phyloP scores from a whole-genome alignment of 2,113 vertebrate genomes.

The Sinocyclocheilus maitianheensis region DNA sequence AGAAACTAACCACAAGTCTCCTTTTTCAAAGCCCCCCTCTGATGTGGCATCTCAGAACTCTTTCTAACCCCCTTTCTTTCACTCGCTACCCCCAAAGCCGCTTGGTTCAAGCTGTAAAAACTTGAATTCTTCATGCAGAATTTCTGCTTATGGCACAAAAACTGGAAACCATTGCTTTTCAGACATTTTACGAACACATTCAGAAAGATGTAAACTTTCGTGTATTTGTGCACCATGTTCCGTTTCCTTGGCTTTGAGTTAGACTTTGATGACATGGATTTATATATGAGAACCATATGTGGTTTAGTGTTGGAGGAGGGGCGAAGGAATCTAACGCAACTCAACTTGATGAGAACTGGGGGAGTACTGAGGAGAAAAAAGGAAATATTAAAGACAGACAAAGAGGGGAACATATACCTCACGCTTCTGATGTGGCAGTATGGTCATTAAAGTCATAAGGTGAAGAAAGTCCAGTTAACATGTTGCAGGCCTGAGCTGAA shows the following conservation, averaged over 20 bases:
- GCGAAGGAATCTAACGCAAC: constrained; percentile 48
- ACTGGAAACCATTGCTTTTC: constrained; percentile 1
- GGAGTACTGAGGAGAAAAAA: constrained; percentile 27
- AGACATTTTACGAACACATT: neutral
- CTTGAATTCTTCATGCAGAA: neutral
- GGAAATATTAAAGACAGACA: constrained; percentile 28
- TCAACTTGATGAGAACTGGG: constrained; percentile 41
- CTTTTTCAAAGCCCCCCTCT: constrained; percentile 65
- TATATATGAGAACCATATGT: constrained; percentile 76
- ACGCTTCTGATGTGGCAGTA: constrained; percentile 43
- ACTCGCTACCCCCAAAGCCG: constrained; percentile 27
- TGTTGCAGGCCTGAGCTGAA: constrained; percentile 37
- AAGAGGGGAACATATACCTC: neutral
- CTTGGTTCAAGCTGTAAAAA: constrained; percentile 35
- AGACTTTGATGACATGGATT: constrained; percentile 63
- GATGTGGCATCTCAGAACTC: constrained; percentile 69
- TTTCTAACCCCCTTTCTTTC: constrained; percentile 37
- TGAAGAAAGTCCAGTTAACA: constrained; percentile 45
- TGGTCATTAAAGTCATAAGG: constrained; percentile 40
- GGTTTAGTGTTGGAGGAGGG: constrained; percentile 47
- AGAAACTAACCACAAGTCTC: constrained; percentile 48
- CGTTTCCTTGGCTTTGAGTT: constrained; percentile 6
- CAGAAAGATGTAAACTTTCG: neutral
- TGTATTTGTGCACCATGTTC: constrained; percentile 11
- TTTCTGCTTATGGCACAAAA: neutral